phyloP scores from a whole-genome alignment of 2,888 invertebrate genomes.

The Scrobipalpa atriplicella region DNA sequence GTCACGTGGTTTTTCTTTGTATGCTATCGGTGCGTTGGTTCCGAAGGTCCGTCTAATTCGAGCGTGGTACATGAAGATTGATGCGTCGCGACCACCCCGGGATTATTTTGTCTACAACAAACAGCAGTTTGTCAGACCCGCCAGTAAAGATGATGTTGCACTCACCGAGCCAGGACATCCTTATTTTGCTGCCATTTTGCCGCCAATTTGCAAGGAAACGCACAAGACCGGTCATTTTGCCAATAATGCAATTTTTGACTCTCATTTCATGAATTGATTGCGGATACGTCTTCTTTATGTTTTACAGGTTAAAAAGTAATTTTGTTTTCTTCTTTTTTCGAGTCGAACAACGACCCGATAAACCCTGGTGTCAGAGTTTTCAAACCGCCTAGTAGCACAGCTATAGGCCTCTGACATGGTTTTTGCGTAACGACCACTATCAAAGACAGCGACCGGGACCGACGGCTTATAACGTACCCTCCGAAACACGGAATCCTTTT shows the following conservation, averaged over 20 bases:
- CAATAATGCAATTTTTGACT: slow-evolving; percentile 30
- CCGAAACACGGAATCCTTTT: no score
- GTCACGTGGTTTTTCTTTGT: slow-evolving; percentile 27
- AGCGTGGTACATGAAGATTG: slow-evolving; percentile 73
- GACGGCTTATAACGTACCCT: no score
- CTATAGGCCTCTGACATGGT: no score
- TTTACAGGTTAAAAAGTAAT: not conserved
- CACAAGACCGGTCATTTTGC: slow-evolving; percentile 40
- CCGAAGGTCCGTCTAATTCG: slow-evolving; percentile 55
- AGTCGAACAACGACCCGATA: no score
- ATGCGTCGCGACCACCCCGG: slow-evolving; percentile 62
- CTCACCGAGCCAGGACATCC: slow-evolving; percentile 59
- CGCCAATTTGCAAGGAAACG: slow-evolving; percentile 44
- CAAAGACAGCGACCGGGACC: no score
- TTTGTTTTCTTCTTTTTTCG: no score
- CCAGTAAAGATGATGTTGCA: slow-evolving; percentile 51
- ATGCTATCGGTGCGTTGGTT: slow-evolving; percentile 46
- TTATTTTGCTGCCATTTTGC: slow-evolving; percentile 54
- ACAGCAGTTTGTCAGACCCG: slow-evolving; percentile 30
- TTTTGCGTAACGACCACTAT: no score
- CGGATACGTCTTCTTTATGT: not conserved
- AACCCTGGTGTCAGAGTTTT: no score
- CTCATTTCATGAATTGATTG: slow-evolving; percentile 26
- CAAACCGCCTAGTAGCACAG: no score
- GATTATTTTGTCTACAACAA: slow-evolving; percentile 68